These are phyloP conservation scores for Cherax destructor DNA, from an alignment of 1,140 invertebrate genomes.

Conservation along the genomic window DNA sequence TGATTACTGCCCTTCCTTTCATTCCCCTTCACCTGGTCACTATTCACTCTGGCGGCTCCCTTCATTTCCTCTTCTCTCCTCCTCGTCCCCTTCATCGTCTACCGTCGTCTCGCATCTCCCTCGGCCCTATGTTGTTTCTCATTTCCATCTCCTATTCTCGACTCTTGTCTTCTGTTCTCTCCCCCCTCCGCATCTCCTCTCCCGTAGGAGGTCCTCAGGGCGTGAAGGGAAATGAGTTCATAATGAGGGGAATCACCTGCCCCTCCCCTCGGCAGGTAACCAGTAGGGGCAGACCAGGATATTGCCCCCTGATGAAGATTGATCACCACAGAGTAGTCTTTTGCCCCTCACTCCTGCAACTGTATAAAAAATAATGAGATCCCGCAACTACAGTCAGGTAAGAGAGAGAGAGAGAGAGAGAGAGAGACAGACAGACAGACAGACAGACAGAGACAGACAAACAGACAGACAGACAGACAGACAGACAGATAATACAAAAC, in stretches of 20 bases:
- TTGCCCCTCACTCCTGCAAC: background rate
- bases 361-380: too few species aligned
- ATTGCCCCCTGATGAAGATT: constrained; percentile 23
- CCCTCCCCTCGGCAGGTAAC: constrained; percentile 21
- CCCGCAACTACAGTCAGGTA: too few species aligned
- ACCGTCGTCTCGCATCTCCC: too few species aligned
- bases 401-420: too few species aligned
- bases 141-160: background rate
- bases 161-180: background rate
- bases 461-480: too few species aligned
- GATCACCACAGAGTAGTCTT: background rate
- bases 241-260: constrained; percentile 16
- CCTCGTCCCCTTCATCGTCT: too few species aligned
- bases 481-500: too few species aligned
- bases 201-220: background rate
- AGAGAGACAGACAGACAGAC: too few species aligned
- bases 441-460: too few species aligned
- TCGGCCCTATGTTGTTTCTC: too few species aligned
- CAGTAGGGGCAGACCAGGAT: too few species aligned
- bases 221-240: constrained; percentile 5
- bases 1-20: background rate
- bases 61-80: background rate
- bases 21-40: background rate
- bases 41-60: background rate
- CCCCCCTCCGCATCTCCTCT: background rate